Evolutionary conservation across 1,140 invertebrate genomes (phyloP).

Genomic region (Drosophila saltans): DNA sequence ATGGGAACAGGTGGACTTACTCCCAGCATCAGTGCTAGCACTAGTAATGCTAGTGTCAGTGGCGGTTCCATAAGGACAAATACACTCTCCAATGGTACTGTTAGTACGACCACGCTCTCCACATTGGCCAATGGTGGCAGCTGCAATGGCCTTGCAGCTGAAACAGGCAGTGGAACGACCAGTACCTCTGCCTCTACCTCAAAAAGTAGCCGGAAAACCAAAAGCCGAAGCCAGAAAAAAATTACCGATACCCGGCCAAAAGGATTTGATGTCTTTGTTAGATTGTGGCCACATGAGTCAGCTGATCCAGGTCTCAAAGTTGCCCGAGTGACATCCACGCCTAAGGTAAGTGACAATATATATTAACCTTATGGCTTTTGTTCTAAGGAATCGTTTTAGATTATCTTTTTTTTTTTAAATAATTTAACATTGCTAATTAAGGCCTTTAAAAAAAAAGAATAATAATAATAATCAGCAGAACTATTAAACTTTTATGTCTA

Average conservation of each 20-base stretch:
- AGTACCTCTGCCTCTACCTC: not conserved
- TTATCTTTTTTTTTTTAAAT: too few species aligned
- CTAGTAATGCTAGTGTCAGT: not conserved
- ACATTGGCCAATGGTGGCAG: constrained; percentile 21
- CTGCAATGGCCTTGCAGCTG: constrained; percentile 4
- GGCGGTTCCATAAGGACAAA: not conserved
- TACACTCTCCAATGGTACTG: not conserved
- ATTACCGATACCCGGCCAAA: not conserved
- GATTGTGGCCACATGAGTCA: not conserved
- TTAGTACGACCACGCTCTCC: constrained; percentile 35
- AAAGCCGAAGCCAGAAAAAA: not conserved
- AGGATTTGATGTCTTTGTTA: not conserved
- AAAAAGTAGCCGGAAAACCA: not conserved
- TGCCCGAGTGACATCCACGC: not conserved
- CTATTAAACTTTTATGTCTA: too few species aligned
- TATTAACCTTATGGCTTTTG: too few species aligned
- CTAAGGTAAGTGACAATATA: not conserved
- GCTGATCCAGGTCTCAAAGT: constrained; percentile 4
- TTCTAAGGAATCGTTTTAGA: too few species aligned
- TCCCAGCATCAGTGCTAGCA: constrained; percentile 10
- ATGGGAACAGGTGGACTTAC: constrained; percentile 22
- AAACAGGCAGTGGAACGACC: constrained; percentile 28
- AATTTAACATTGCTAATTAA: too few species aligned
- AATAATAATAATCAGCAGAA: too few species aligned
- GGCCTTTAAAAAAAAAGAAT: too few species aligned